These are phyloP conservation scores for Hypercompe scribonia DNA, from an alignment of 2,888 invertebrate species.

Conservation along the genomic window DNA sequence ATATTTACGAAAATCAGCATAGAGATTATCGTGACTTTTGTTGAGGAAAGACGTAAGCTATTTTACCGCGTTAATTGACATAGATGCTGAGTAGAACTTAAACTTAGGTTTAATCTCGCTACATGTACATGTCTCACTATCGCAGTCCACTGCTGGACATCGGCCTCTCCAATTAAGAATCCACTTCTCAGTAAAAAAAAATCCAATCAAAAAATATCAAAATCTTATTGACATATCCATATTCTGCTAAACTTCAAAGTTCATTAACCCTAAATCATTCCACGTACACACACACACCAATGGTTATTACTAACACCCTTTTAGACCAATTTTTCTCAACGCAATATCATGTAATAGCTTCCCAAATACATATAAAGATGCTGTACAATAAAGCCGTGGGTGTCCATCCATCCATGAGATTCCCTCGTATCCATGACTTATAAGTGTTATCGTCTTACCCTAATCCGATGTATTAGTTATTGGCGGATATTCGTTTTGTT, in stretches of 20 bases:
- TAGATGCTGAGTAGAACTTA: no score
- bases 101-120: no score
- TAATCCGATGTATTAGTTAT: conserved; percentile 30
- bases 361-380: conserved; percentile 4
- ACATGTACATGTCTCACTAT: no score
- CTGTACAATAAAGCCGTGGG: conserved; percentile 17
- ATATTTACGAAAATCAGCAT: no score
- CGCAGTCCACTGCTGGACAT: no score
- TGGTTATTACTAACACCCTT: not conserved
- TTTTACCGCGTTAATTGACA: no score
- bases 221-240: no score
- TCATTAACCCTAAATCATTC: not conserved
- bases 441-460: conserved; percentile 31
- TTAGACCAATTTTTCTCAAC: not conserved
- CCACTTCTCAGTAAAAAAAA: no score
- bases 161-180: no score
- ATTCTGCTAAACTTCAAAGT: not conserved
- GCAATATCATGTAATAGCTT: not conserved
- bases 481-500: conserved; percentile 15
- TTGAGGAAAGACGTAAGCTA: no score
- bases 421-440: conserved; percentile 25
- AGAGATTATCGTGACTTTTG: no score
- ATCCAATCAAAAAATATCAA: no score
- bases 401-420: conserved; percentile 3
- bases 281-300: not conserved